Conservation (phyloP, 2,888 invertebrate genomes). For the Notodonta ziczac region DNA sequence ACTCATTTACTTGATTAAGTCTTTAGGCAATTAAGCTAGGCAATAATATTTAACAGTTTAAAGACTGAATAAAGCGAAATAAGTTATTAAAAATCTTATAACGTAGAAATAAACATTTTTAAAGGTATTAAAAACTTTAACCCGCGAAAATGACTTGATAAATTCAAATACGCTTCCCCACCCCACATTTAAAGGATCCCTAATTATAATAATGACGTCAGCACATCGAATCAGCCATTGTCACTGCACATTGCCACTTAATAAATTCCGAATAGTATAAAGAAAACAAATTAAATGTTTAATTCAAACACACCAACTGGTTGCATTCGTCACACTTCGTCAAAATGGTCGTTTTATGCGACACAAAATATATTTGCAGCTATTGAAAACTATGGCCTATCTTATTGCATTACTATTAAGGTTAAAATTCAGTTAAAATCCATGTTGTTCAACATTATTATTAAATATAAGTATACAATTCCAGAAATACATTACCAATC, state of each 20-base stretch:
- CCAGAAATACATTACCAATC: background rate
- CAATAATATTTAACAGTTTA: too few relatives aligned
- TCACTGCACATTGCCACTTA: constrained; percentile 52
- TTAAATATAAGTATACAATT: background rate
- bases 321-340: constrained; percentile 64
- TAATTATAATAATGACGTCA: constrained; percentile 71
- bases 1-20: background rate
- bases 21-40: background rate
- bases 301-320: constrained; percentile 78
- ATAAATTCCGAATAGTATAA: constrained; percentile 66
- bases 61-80: too few relatives aligned
- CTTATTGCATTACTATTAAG: background rate
- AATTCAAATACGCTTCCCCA: constrained; percentile 2
- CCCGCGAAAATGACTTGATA: background rate
- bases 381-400: background rate
- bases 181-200: constrained; percentile 13
- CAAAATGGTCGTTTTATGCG: constrained; percentile 38
- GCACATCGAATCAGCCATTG: constrained; percentile 66
- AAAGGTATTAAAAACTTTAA: too few relatives aligned
- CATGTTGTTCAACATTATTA: constrained; percentile 4
- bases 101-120: too few relatives aligned
- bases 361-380: constrained; percentile 9
- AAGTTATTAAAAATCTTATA: too few relatives aligned
- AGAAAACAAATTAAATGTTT: constrained; percentile 81
- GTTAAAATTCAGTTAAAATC: constrained; percentile 7